phyloP scores from a whole-genome alignment of 2,113 vertebrate species.

The Agapornis roseicollis region DNA sequence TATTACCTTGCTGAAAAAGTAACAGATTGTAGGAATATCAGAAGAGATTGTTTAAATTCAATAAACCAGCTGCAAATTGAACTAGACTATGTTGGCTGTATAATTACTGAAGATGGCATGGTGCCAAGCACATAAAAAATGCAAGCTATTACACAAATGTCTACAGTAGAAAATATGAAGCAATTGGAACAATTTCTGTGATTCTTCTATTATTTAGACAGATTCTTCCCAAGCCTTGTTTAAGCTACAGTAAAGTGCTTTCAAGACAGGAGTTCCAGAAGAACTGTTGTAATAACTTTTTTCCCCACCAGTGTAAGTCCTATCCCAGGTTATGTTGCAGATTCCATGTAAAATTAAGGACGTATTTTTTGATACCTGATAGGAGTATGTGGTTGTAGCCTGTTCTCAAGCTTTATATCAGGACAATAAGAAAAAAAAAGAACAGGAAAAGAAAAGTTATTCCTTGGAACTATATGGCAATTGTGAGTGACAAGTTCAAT shows the following conservation, averaged over 20 bases:
- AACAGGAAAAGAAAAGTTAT: background rate
- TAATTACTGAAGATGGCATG: background rate
- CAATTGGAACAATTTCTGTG: background rate
- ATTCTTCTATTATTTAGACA: background rate
- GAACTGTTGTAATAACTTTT: background rate
- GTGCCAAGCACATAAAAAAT: background rate
- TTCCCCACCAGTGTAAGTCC: background rate
- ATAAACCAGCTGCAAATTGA: background rate
- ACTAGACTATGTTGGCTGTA: background rate
- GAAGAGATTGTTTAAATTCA: background rate
- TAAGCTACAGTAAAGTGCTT: background rate
- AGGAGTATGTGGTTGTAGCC: background rate
- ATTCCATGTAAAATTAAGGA: background rate
- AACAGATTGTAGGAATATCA: background rate
- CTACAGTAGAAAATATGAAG: background rate
- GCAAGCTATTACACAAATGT: background rate
- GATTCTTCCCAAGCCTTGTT: background rate
- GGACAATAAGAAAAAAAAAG: background rate
- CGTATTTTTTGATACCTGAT: background rate
- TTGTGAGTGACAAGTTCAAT: background rate
- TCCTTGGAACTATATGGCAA: background rate
- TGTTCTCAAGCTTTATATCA: background rate
- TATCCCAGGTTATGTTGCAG: background rate
- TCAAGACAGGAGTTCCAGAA: background rate
- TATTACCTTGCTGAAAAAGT: background rate